Evolutionary conservation across 2,888 invertebrate species (phyloP).

Genomic region (Quadriops clusia): DNA sequence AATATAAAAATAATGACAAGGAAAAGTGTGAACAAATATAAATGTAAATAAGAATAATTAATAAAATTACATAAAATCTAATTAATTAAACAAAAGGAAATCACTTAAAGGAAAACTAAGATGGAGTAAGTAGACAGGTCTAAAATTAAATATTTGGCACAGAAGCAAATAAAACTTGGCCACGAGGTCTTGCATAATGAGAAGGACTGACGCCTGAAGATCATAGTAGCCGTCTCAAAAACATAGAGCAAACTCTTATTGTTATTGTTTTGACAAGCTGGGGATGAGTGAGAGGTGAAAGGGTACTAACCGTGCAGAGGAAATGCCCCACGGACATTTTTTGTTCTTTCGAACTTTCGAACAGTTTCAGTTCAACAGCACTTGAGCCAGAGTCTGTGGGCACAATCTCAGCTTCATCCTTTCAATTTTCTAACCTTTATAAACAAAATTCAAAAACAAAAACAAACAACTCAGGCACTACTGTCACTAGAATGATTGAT

Average conservation of each 20-base stretch:
- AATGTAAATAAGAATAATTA: too few relatives aligned
- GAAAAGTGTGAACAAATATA: too few relatives aligned
- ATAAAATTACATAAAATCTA: too few relatives aligned
- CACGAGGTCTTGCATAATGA: conserved; percentile 2
- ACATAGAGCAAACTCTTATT: too few relatives aligned
- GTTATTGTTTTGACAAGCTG: too few relatives aligned
- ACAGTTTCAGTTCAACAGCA: not conserved
- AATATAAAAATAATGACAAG: too few relatives aligned
- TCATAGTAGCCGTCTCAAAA: conserved; percentile 2
- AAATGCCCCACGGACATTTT: conserved; percentile 9
- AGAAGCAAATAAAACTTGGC: conserved; percentile 3
- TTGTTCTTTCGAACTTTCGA: not conserved
- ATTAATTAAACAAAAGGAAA: too few relatives aligned
- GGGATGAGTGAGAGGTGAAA: not conserved
- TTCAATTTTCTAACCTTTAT: not conserved
- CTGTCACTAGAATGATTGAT: too few relatives aligned
- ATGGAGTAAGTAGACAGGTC: too few relatives aligned
- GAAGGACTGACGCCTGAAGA: not conserved
- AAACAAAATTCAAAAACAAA: conserved; percentile 10
- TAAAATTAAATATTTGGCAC: too few relatives aligned
- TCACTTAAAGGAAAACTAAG: too few relatives aligned
- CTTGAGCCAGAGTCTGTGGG: not conserved
- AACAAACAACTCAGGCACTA: too few relatives aligned
- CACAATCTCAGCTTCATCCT: conserved; percentile 4
- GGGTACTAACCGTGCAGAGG: conserved; percentile 10